Percentiles rank a stretch among this genome's conserved stretches.
Evolutionary conservation across 2,797 vertebrate genomes (phyloP).

Genomic region (Sebastes diploproa): DNA sequence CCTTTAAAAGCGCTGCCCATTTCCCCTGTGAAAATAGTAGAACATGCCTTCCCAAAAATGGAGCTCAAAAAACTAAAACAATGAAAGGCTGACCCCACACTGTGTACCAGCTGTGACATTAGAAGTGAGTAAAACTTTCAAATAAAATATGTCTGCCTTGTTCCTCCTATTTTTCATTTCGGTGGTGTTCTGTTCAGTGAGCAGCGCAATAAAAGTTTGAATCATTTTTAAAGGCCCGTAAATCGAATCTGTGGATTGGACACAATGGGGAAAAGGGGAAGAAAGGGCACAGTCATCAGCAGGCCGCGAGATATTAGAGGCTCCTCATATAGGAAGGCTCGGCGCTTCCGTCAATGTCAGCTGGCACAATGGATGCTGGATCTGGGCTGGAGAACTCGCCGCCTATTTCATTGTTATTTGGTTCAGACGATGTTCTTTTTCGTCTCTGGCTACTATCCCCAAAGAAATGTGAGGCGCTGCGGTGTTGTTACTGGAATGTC

Average conservation of each 20-base stretch:
- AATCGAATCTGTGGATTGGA: constrained; percentile 79
- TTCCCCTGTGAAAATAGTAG: constrained; percentile 17
- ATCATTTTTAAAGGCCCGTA: constrained; percentile 78
- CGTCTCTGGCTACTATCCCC: constrained; percentile 33
- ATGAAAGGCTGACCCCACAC: constrained; percentile 3
- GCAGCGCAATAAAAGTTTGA: constrained; percentile 75
- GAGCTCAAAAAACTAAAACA: constrained; percentile 31
- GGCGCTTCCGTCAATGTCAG: constrained; percentile 78
- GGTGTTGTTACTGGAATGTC: constrained; percentile 2
- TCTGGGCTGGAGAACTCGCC: constrained; percentile 27
- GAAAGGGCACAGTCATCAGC: constrained; percentile 83
- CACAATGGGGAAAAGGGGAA: constrained; percentile 72
- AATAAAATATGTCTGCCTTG: constrained; percentile 71
- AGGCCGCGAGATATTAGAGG: constrained; percentile 66
- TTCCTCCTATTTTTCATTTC: constrained; percentile 74
- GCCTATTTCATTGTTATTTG: constrained; percentile 61
- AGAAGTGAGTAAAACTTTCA: constrained; percentile 67
- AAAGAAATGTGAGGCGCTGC: constrained; percentile 31
- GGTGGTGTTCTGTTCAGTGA: constrained; percentile 62
- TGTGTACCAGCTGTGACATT: constrained; percentile 56
- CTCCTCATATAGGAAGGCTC: constrained; percentile 56
- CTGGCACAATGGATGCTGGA: constrained; percentile 59
- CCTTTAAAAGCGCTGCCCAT: constrained; percentile 16
- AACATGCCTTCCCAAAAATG: constrained; percentile 15
- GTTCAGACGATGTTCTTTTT: constrained; percentile 49